These are phyloP conservation scores for Archips crataeganus DNA, from an alignment of 2,888 invertebrate genomes.

Conservation along the genomic window DNA sequence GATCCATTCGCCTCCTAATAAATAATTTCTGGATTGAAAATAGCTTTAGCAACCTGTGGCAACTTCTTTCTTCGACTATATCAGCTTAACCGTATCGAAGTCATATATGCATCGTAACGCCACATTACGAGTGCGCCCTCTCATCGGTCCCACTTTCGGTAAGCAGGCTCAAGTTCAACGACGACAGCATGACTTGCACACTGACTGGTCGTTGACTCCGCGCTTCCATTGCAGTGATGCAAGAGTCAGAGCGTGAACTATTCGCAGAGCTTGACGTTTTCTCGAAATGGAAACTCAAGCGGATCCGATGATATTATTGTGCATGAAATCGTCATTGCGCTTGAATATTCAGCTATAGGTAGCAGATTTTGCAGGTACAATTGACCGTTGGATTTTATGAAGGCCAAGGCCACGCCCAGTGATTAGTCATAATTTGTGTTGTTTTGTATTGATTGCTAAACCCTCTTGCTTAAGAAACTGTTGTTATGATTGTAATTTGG, in stretches of 20 bases:
- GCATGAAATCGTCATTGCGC: neutral
- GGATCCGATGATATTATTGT: constrained; percentile 1
- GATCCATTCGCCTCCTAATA: neutral
- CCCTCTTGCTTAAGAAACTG: neutral
- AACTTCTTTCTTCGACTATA: constrained; percentile 21
- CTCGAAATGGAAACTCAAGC: constrained; percentile 37
- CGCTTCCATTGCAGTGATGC: constrained; percentile 67
- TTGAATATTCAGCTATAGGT: neutral
- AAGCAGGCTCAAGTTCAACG: constrained; percentile 62
- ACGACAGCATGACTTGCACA: constrained; percentile 66
- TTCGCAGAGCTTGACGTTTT: constrained; percentile 65
- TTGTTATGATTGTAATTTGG: neutral
- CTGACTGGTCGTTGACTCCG: constrained; percentile 71
- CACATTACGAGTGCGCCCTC: constrained; percentile 26
- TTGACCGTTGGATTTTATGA: neutral
- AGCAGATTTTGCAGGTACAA: neutral
- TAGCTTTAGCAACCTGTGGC: too few relatives aligned
- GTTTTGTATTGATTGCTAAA: neutral
- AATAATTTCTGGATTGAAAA: neutral
- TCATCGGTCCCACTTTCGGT: constrained; percentile 29
- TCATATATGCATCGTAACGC: constrained; percentile 35
- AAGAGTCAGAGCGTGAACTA: constrained; percentile 70
- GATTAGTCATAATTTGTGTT: neutral
- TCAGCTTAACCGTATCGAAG: constrained; percentile 48
- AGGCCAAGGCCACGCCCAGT: neutral